phyloP scores from a whole-genome alignment of 2,113 vertebrate genomes.

The Shinisaurus crocodilurus region DNA sequence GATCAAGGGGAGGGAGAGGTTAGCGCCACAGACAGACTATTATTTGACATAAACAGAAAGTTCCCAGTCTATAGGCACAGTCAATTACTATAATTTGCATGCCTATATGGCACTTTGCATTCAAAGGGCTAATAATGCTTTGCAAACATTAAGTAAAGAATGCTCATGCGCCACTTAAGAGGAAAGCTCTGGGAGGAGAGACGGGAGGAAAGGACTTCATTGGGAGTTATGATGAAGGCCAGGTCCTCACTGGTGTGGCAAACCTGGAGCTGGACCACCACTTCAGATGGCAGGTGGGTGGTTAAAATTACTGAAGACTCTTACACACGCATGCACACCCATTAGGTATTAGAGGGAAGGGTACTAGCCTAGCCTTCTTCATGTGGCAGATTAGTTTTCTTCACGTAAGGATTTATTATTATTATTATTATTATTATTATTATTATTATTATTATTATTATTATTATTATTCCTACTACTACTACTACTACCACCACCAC shows the following conservation, averaged over 20 bases:
- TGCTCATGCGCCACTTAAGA: neutral
- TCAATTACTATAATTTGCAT: conserved; percentile 30
- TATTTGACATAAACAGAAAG: conserved; percentile 14
- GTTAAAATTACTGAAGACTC: neutral
- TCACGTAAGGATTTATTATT: neutral
- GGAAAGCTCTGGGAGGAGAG: neutral
- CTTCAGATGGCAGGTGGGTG: neutral
- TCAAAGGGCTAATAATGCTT: conserved; percentile 20
- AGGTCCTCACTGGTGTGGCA: neutral
- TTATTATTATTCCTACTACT: too few relatives aligned
- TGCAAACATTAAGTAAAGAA: neutral
- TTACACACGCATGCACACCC: neutral
- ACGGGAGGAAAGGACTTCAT: neutral
- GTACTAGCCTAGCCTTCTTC: too few relatives aligned
- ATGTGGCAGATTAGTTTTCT: neutral
- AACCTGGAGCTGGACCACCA: neutral
- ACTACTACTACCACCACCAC: too few relatives aligned
- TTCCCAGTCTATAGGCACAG: neutral
- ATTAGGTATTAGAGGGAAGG: neutral
- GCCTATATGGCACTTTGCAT: neutral
- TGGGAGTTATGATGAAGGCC: neutral
- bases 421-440: too few relatives aligned
- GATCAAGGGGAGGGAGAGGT: conserved; percentile 1
- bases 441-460: too few relatives aligned
- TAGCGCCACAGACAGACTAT: accelerated